Conservation (phyloP, 2,797 vertebrate species). For the Enteromius treurensis region DNA sequence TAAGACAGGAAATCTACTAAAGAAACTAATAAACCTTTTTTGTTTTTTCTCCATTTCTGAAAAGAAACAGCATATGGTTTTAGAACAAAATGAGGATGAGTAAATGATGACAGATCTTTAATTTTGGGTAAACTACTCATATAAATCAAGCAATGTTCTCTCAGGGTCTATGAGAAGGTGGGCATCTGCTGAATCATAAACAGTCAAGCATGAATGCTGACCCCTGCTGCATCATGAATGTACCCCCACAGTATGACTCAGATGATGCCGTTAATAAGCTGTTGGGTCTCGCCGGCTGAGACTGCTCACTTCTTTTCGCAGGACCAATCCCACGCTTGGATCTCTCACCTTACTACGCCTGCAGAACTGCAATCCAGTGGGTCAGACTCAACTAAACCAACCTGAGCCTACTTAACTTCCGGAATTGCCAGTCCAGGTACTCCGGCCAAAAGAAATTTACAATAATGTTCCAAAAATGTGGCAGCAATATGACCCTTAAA, state of each 20-base stretch:
- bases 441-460: conserved; percentile 37
- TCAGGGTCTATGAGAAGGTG: conserved; percentile 34
- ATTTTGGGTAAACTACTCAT: neutral
- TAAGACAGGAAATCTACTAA: too few species aligned
- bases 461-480: conserved; percentile 35
- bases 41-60: neutral
- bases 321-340: neutral
- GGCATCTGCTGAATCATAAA: conserved; percentile 51
- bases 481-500: conserved; percentile 51
- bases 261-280: conserved; percentile 47
- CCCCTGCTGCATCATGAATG: conserved; percentile 26
- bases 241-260: conserved; percentile 57
- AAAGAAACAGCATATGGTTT: neutral
- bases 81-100: neutral
- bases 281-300: conserved; percentile 31
- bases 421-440: conserved; percentile 4
- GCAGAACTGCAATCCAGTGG: conserved; percentile 3
- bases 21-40: neutral
- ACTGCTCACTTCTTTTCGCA: conserved; percentile 24
- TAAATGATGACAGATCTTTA: neutral
- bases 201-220: conserved; percentile 37
- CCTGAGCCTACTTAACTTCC: conserved; percentile 1
- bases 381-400: conserved; percentile 15
- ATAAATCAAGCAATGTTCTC: conserved; percentile 27
- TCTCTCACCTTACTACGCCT: conserved; percentile 1